Base-by-base conservation (phyloP, 2,113 vertebrate species). In the Dicerorhinus sumatrensis region DNA sequence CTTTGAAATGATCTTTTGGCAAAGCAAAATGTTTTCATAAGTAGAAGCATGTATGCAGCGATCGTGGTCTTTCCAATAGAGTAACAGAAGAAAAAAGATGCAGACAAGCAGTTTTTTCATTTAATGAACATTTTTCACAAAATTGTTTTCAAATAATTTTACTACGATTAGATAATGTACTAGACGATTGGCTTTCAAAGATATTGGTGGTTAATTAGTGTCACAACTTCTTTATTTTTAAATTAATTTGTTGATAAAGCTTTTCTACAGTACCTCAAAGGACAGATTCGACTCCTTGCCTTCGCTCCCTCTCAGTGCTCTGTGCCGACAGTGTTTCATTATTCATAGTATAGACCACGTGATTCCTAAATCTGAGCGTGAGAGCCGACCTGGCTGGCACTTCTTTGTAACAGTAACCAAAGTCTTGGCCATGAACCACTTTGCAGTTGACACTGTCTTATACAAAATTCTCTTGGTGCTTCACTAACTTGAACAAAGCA, bases 261-360 rank as follows among this genome's bases (percentile, higher is more conserved):
- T 62, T 69, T 63, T 31, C 48, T 58, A 0, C 1, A 1, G 21
- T 8, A 5, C 39, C 6, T 91, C 33, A 18, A 31, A 21, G 33
- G 56, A 48, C 67, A 89, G 60, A 5, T 33, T 79, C 0, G 0
- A 29, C 9, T 2, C 25, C 39, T 36, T 12, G 4, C 33, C 83
- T 51, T 58, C 6, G 2, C 42, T 54, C 6, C 56, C 39, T 17
- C 2, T 7, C 2, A 0, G 5, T 7, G 4, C 21, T 54, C 5
- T 69, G 14, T 9, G 27, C 33, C 42, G 2, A 20, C 1, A 3
- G 9, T 1, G 2, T 25, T 46, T 29, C 7, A 5, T 1, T 36
- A 14, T 23, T 82, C 31, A 7, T 4, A 54, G 51, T 54, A 54
- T 54, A 54, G 51, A 54, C 51, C 51, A 54, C 4, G 51, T 14